Evolutionary conservation across 2,888 invertebrate species (phyloP), one percentile per base, ranked within the genome.

Genomic region (Tyria jacobaeae): DNA sequence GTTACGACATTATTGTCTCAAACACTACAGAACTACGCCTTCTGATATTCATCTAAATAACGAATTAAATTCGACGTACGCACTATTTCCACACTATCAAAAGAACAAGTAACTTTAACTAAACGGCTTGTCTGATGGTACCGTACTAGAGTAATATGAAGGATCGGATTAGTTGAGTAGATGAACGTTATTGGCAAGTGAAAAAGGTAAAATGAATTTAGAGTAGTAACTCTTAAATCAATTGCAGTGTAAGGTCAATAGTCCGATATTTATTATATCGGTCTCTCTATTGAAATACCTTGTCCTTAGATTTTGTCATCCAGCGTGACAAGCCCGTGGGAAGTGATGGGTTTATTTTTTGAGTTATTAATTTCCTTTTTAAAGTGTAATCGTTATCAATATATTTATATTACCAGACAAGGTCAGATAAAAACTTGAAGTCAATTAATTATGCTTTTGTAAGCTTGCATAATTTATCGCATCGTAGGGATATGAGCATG

Each of bases 371-470:
- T 41, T 7, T 41, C 10, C 41, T 39, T 39, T 9, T 41, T 10
- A 3, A 41, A 41, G 17, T 41, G 71, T 73, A 77, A 67, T 63
- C 68, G 68, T 80, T 82, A 81, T 83, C 76, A 77, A 76, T 72
- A 72, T 69, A 71, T 80, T 82, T 80, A 76, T 70, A 73, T 78
- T 68, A 68, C 73, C 73, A 78, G 81, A 81, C 82, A 75, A 64
- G 62, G 49, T 44, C 70, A 76, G 83, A 85, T 84, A 86, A 84
- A 82, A 82, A 80, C 79, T 78, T 76, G 81, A 82, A 74, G 76
- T 68, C 80, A 78, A 84, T 84, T 87, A 86, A 85, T 87, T 83
- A 81, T 77, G 70, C 70, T 75, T 76, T 79, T 68, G 73, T 76
- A 72, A 79, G 74, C 70, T 47, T 78, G 75, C 73, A 82, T 83